phyloP scores from a whole-genome alignment of 2,888 invertebrate genomes.

The Harpalus rufipes region DNA sequence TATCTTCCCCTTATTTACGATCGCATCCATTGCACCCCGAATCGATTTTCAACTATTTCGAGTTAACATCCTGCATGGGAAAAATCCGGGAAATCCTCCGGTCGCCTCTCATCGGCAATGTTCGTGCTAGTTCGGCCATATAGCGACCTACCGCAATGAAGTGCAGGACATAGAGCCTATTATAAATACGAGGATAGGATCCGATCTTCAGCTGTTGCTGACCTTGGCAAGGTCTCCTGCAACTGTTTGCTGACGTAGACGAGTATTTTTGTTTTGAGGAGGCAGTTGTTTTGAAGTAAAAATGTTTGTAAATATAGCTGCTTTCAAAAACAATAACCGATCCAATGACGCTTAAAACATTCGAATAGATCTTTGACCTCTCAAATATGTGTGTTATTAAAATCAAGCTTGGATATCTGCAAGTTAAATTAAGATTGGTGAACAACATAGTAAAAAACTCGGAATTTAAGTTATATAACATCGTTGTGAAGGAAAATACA shows the following conservation, averaged over 20 bases:
- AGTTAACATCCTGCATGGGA: background rate
- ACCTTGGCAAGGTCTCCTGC: conserved; percentile 22
- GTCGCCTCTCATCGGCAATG: background rate
- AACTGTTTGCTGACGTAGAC: conserved; percentile 21
- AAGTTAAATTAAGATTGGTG: no score
- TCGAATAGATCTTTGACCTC: no score
- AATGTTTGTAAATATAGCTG: background rate
- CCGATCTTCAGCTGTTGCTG: conserved; percentile 2
- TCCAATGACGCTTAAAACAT: background rate
- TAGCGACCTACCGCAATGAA: background rate
- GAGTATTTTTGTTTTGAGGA: background rate
- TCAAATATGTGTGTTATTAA: no score
- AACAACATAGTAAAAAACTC: no score
- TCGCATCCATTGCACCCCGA: background rate
- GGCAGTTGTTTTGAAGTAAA: background rate
- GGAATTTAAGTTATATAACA: no score
- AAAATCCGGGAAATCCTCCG: conserved; percentile 1
- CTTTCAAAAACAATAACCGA: background rate
- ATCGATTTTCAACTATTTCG: conserved; percentile 2
- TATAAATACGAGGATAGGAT: background rate
- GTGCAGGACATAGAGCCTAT: background rate
- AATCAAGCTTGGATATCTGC: no score
- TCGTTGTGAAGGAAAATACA: no score
- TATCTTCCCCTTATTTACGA: background rate
- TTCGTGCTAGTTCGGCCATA: background rate